Percentiles rank a stretch among this genome's conserved stretches.
These are phyloP conservation scores for Mystacides longicornis DNA, from an alignment of 2,888 invertebrate genomes.

Conservation along the genomic window DNA sequence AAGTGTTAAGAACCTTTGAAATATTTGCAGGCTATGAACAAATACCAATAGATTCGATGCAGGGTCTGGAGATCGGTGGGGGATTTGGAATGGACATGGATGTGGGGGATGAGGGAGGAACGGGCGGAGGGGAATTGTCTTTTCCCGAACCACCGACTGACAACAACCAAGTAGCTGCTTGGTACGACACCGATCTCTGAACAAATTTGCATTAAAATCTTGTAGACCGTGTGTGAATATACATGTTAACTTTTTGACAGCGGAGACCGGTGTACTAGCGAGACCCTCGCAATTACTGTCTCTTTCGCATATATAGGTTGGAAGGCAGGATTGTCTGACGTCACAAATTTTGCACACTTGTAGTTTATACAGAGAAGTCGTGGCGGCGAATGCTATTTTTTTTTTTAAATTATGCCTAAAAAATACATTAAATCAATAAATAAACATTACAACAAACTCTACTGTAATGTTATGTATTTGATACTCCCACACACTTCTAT, in stretches of 20 bases:
- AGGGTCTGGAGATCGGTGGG: conserved; percentile 83
- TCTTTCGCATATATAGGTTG: too few relatives aligned
- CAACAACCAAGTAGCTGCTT: conserved; percentile 88
- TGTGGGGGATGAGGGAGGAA: conserved; percentile 67
- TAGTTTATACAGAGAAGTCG: too few relatives aligned
- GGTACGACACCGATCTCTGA: conserved; percentile 96
- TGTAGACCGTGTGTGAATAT: neutral
- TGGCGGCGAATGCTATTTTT: too few relatives aligned
- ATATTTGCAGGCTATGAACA: conserved; percentile 94
- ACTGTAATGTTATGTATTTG: neutral
- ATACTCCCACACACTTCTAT: too few relatives aligned
- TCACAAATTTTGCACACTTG: too few relatives aligned
- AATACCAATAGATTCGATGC: conserved; percentile 95
- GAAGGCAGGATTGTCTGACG: too few relatives aligned
- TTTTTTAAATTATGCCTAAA: neutral
- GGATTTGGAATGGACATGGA: conserved; percentile 87
- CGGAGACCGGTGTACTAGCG: too few relatives aligned
- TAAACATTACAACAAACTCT: neutral
- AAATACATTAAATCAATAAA: too few relatives aligned
- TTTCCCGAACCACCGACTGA: conserved; percentile 78
- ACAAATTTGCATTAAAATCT: neutral
- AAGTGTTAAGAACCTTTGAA: too few relatives aligned
- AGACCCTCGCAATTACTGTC: too few relatives aligned
- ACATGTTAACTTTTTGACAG: too few relatives aligned
- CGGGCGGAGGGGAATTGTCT: conserved; percentile 73